Conservation (phyloP, 2,113 vertebrate genomes). For the rabbit (Oryctolagus cuniculus) region mOryCun1.1 NC_091438.1:120296501-120297000, state of each 20-base stretch:
- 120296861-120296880: background rate
- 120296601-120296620: background rate
- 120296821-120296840: background rate
- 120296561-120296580: background rate
- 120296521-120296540: background rate
- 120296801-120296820: background rate
- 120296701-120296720: slow-evolving; percentile 19
- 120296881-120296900: background rate
- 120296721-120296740: slow-evolving; percentile 24
- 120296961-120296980: background rate
- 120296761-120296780: slow-evolving; percentile 27
- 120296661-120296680: slow-evolving; percentile 50
- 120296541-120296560: background rate
- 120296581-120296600: slow-evolving; percentile 35
- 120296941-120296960: background rate
- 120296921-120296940: background rate
- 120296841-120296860: background rate
- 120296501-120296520: background rate
- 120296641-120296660: too few species aligned
- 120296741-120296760: slow-evolving; percentile 1
- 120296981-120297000: background rate
- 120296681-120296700: background rate
- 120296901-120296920: background rate
- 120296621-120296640: background rate
- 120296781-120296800: slow-evolving; percentile 17